Percentiles rank a stretch among this genome's conserved stretches.
Evolutionary conservation across 2,888 invertebrate species (phyloP).

Genomic region (Lagria hirta): DNA sequence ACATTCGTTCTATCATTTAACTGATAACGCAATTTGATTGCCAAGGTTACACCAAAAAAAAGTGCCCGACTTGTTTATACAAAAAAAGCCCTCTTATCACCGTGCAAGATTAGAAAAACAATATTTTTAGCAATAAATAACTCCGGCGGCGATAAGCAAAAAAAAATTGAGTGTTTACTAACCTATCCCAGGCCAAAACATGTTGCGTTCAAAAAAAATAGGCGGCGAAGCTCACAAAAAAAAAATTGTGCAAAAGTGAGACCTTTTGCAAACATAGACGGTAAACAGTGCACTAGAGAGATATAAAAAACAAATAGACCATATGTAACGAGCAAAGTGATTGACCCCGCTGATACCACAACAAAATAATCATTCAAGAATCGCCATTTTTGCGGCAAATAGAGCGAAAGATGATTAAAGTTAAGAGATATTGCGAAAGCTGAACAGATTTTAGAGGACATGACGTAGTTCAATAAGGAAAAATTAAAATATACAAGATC

Average conservation of each 20-base stretch:
- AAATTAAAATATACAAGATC: too few species aligned
- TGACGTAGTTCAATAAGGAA: too few species aligned
- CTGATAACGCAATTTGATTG: slow-evolving; percentile 17
- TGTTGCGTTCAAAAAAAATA: slow-evolving; percentile 16
- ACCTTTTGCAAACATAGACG: slow-evolving; percentile 49
- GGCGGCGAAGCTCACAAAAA: neutral
- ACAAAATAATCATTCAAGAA: slow-evolving; percentile 36
- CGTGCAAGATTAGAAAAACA: slow-evolving; percentile 15
- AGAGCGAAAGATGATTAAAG: slow-evolving; percentile 25
- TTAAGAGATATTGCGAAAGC: too few species aligned
- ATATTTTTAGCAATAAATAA: slow-evolving; percentile 13
- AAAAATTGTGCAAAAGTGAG: slow-evolving; percentile 13
- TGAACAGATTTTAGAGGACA: too few species aligned
- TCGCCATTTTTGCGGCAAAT: slow-evolving; percentile 32
- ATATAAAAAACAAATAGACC: slow-evolving; percentile 52
- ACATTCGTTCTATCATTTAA: too few species aligned
- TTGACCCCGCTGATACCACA: slow-evolving; percentile 45
- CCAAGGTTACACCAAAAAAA: slow-evolving; percentile 20
- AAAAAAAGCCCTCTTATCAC: slow-evolving; percentile 4
- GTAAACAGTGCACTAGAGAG: slow-evolving; percentile 42
- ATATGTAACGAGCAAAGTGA: slow-evolving; percentile 47
- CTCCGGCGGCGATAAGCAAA: slow-evolving; percentile 17
- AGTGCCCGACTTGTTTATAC: slow-evolving; percentile 19
- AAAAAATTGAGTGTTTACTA: slow-evolving; percentile 33
- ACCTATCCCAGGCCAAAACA: slow-evolving; percentile 39